Conservation (phyloP, 1,140 invertebrate genomes). For the Chionoecetes opilio region DNA sequence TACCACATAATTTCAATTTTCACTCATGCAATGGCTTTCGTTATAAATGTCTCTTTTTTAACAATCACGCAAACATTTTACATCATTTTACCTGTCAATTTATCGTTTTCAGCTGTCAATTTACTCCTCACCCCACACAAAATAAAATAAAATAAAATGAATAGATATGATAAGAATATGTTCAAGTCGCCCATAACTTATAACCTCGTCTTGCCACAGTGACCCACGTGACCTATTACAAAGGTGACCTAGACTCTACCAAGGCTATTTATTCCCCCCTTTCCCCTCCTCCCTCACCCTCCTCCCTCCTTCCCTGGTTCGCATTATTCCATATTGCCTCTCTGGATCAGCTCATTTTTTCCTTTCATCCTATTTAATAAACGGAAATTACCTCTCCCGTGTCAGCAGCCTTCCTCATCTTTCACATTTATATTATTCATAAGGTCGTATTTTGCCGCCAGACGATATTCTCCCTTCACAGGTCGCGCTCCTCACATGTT, state of each 20-base stretch:
- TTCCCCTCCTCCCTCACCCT: not conserved
- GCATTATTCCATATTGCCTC: slow-evolving; percentile 28
- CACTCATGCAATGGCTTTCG: too few relatives aligned
- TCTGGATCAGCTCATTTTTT: slow-evolving; percentile 9
- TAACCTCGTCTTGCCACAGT: not conserved
- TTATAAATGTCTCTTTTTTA: too few relatives aligned
- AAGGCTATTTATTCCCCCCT: not conserved
- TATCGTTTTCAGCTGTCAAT: too few relatives aligned
- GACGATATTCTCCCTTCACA: not conserved
- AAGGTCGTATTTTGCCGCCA: not conserved
- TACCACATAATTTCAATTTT: too few relatives aligned
- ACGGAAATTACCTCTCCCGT: slow-evolving; percentile 34
- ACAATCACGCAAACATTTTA: too few relatives aligned
- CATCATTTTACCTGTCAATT: too few relatives aligned
- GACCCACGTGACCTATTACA: not conserved
- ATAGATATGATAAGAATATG: too few relatives aligned
- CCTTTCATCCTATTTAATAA: slow-evolving; percentile 38
- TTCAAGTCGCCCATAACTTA: not conserved
- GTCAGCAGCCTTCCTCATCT: slow-evolving; percentile 24
- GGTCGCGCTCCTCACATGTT: not conserved
- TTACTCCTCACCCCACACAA: too few relatives aligned
- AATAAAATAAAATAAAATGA: too few relatives aligned
- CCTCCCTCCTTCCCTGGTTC: not conserved
- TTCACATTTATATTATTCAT: slow-evolving; percentile 22
- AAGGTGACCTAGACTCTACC: not conserved